Base-by-base conservation (phyloP, 2,888 invertebrate genomes). In the Andrena bicolor region DNA sequence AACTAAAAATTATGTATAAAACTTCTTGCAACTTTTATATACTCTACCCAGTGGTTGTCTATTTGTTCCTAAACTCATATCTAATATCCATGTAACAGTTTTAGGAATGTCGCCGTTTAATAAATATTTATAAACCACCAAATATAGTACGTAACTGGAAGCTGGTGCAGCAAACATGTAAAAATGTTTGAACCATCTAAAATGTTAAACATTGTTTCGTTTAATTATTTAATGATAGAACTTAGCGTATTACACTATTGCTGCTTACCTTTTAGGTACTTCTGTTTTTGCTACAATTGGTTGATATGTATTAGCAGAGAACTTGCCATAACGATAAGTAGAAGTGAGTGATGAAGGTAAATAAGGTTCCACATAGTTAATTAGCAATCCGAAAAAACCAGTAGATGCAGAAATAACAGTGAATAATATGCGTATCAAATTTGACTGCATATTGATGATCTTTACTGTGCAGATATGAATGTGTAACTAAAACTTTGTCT, bases 171-270 rank as follows among this genome's bases (percentile, higher is more conserved):
- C 96, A 90, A 96, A 96, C 6, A 96, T 91, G 92, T 98, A 98
- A 91, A 98, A 98, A 94, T 98, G 98, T 88, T 94, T 95, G 90
- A 97, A 98, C 95, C 96, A 97, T 41, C 95, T 95, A 88, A 72
- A 86, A 76, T 32, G 2, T 64, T 51, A 53, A 41, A 30, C 6
- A 41, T 32, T 20, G 49, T 8, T 66, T 26, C 30, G 2, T 0
- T 28, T 26, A 10, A 28, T 35, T 20, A 0, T 69, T 23, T 56
- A 60, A 41, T 6, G 41, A 41, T 13, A 35, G 1, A 7, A 20
- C 41, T 56, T 58, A 23, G 10, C 28, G 28, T 41, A 3, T 32
- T 20, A 53, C 23, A n/a, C 1, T 56, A n/a, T 10, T 51, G n/a
- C 35, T 60, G 77, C 78, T 90, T 85, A 94, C 63, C 96, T 95